phyloP scores from a whole-genome alignment of 2,797 vertebrate species.

The Spondyliosoma cantharus region DNA sequence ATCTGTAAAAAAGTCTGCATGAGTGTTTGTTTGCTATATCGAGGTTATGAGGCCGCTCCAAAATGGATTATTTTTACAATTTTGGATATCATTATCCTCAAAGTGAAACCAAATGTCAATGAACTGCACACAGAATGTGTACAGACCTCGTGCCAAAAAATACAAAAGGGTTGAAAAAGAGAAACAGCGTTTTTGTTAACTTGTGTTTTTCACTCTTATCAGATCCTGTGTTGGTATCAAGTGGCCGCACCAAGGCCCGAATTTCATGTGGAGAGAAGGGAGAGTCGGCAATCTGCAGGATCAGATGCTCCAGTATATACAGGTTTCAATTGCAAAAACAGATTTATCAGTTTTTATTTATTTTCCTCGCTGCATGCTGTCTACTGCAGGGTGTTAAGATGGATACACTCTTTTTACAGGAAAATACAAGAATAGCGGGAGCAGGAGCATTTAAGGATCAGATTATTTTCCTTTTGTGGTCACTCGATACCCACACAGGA shows the following conservation, averaged over 20 bases:
- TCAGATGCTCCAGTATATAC: not conserved
- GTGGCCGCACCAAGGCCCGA: not conserved
- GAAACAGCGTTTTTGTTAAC: conserved; percentile 1
- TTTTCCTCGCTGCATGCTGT: not conserved
- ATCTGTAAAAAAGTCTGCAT: not conserved
- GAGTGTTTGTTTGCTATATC: not conserved
- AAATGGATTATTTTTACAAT: conserved; percentile 5
- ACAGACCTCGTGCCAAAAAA: not conserved
- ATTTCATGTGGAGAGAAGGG: not conserved
- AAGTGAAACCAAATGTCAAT: not conserved
- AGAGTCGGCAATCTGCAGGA: not conserved
- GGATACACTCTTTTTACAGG: too few relatives aligned
- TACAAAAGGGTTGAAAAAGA: conserved; percentile 14
- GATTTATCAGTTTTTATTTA: too few relatives aligned
- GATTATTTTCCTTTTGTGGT: not conserved
- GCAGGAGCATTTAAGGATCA: not conserved
- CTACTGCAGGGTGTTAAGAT: too few relatives aligned
- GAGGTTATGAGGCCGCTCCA: not conserved
- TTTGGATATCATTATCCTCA: not conserved
- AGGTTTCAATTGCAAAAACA: not conserved
- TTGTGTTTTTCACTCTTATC: not conserved
- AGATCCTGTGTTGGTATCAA: not conserved
- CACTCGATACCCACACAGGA: not conserved
- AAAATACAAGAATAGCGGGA: not conserved
- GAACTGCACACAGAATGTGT: not conserved